Evolutionary conservation across 64 coral and sea anemone species (phyloP).

Genomic region (Stylophora pistillata): DNA sequence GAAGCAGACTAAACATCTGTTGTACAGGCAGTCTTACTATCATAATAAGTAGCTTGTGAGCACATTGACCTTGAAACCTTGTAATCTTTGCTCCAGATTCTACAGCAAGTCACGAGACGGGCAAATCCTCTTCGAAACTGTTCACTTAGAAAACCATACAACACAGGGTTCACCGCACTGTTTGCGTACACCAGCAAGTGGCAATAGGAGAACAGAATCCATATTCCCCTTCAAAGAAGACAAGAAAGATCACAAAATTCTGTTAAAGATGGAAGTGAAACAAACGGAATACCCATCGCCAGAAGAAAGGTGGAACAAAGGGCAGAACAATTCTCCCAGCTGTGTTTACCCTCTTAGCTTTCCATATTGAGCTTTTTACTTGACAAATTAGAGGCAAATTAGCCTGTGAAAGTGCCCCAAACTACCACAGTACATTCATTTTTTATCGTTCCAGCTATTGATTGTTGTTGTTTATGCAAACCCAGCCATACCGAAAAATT

Average conservation of each 20-base stretch:
- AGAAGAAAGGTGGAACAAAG: too few species aligned
- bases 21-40: neutral
- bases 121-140: constrained; percentile 82
- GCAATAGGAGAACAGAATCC: constrained; percentile 78
- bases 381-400: too few species aligned
- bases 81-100: constrained; percentile 14
- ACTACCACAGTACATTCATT: too few species aligned
- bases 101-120: constrained; percentile 48
- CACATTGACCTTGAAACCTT: constrained; percentile 32
- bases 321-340: too few species aligned
- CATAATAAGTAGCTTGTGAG: constrained; percentile 14
- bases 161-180: constrained; percentile 78
- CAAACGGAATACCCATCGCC: too few species aligned
- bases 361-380: too few species aligned
- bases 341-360: too few species aligned
- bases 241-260: neutral
- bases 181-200: constrained; percentile 82
- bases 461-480: too few species aligned
- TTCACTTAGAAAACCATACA: constrained; percentile 81
- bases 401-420: too few species aligned
- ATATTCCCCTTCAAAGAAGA: constrained; percentile 50
- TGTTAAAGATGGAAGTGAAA: neutral
- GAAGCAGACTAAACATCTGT: neutral
- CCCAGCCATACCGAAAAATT: too few species aligned
- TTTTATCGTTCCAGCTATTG: too few species aligned